These are phyloP conservation scores for Leptinotarsa rubiginosa DNA, from an alignment of 2,888 invertebrate genomes.

Conservation along the genomic window DNA sequence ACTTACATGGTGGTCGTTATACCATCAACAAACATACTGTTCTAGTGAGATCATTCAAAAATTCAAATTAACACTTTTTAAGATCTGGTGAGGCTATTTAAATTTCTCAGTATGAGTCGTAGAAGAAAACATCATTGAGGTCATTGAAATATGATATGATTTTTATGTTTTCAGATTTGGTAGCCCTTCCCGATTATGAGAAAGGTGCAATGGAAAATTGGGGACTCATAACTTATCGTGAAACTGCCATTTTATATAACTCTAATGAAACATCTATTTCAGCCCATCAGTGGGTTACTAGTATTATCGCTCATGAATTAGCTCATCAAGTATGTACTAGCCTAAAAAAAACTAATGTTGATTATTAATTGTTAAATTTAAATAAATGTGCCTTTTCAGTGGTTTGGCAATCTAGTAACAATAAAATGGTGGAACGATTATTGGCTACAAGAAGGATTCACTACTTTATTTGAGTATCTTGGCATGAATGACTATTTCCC, in stretches of 20 bases:
- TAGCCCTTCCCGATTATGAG: constrained; percentile 82
- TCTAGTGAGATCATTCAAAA: too few species aligned
- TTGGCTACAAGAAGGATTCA: constrained; percentile 92
- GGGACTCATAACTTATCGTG: constrained; percentile 83
- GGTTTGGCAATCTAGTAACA: constrained; percentile 93
- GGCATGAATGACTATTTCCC: constrained; percentile 74
- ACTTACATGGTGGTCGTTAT: too few species aligned
- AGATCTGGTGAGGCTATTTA: too few species aligned
- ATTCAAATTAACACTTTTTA: too few species aligned
- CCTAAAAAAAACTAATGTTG: too few species aligned
- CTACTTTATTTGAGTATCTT: constrained; percentile 84
- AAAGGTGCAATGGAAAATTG: constrained; percentile 86
- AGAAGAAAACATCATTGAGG: too few species aligned
- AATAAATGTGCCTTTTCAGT: constrained; percentile 63
- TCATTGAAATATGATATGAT: too few species aligned
- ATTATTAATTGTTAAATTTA: background rate
- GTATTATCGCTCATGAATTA: constrained; percentile 76
- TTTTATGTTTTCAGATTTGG: constrained; percentile 70
- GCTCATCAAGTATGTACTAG: constrained; percentile 77
- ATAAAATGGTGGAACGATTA: constrained; percentile 95
- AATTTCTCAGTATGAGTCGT: too few species aligned
- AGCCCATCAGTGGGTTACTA: constrained; percentile 76
- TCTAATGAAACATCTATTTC: constrained; percentile 72
- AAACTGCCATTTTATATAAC: constrained; percentile 73
- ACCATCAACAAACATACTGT: too few species aligned